Conservation (phyloP, 2,888 invertebrate genomes). For the Athripsodes cinereus region DNA sequence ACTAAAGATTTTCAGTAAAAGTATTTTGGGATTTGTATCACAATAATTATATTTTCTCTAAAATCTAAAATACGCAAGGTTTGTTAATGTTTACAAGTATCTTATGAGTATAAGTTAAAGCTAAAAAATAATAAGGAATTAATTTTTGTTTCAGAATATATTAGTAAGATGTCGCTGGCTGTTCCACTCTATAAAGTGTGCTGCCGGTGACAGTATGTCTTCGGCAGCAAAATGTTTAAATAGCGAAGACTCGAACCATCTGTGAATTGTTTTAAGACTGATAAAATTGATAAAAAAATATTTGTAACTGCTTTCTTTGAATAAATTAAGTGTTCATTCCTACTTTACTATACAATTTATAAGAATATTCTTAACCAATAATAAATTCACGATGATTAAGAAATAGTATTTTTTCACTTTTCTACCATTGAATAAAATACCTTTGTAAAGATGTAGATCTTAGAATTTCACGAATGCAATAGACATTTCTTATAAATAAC, state of each 20-base stretch:
- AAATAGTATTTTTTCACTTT: not conserved
- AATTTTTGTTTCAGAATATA: conserved; percentile 15
- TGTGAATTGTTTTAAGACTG: not conserved
- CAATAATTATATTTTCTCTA: no score
- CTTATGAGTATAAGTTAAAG: no score
- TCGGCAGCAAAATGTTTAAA: conserved; percentile 11
- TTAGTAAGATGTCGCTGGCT: conserved; percentile 14
- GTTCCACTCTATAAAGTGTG: conserved; percentile 2
- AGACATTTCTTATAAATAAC: no score
- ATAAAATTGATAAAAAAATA: not conserved
- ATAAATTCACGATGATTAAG: not conserved
- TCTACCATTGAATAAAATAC: no score
- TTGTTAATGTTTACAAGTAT: no score
- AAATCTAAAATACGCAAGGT: no score
- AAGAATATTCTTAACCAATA: no score
- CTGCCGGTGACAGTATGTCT: conserved; percentile 20
- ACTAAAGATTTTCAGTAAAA: no score
- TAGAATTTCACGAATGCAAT: no score
- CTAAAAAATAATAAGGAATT: not conserved
- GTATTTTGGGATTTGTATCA: no score
- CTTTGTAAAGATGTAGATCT: no score
- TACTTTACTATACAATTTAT: no score
- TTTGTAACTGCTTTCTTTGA: not conserved
- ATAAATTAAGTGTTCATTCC: not conserved
- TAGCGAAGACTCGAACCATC: conserved; percentile 10